Conservation (phyloP, 2,888 invertebrate genomes). For the Pammene aurita region DNA sequence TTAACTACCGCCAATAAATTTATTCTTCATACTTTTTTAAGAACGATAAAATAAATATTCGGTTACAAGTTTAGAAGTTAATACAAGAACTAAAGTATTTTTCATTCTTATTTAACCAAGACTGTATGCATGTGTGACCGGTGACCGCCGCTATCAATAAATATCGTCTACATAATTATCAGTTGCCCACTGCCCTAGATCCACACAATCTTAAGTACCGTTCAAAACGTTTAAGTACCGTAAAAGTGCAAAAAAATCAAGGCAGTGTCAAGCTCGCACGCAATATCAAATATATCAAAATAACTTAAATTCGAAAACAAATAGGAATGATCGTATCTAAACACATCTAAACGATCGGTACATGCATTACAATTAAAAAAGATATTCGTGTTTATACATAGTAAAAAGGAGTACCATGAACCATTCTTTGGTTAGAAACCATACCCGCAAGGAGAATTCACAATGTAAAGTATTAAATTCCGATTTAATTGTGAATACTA, state of each 20-base stretch:
- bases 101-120: background rate
- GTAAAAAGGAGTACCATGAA: constrained; percentile 56
- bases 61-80: too few relatives aligned
- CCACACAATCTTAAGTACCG: constrained; percentile 45
- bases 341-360: constrained; percentile 59
- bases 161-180: constrained; percentile 10
- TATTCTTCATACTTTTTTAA: too few relatives aligned
- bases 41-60: too few relatives aligned
- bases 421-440: constrained; percentile 65
- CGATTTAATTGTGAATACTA: constrained; percentile 43
- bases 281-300: constrained; percentile 52
- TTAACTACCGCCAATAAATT: too few relatives aligned
- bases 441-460: constrained; percentile 52
- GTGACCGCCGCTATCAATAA: constrained; percentile 2
- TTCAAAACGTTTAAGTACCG: constrained; percentile 44
- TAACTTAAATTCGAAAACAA: constrained; percentile 70
- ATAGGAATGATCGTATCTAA: constrained; percentile 72
- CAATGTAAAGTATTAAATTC: constrained; percentile 43
- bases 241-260: constrained; percentile 52
- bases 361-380: constrained; percentile 59
- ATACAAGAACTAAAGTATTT: too few relatives aligned
- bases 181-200: constrained; percentile 27
- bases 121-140: background rate
- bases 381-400: constrained; percentile 44
- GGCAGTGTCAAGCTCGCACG: constrained; percentile 54